Base-by-base conservation (phyloP, 1,140 invertebrate genomes). In the Propsilocerus akamusi region DNA sequence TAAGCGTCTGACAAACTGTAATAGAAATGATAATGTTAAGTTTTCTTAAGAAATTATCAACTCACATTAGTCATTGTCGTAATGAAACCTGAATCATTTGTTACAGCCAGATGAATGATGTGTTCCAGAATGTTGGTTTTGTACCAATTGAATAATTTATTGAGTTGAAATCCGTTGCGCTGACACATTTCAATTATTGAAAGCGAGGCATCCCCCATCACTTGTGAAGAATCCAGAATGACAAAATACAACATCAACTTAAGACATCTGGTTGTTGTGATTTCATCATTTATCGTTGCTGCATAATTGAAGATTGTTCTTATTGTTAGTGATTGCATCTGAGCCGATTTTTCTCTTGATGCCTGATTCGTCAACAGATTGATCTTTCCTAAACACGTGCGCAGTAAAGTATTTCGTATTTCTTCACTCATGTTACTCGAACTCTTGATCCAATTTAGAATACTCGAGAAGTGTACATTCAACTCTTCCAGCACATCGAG, bases 181-280 rank as follows among this genome's bases (percentile, higher is more conserved):
- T 71, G 64, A 22, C 79, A 77, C 34, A 83, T 63, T 57, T 77
- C 72, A 51, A 69, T 68, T 4, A 76, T 67, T 55, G 68, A 76
- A 28, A 77, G 68, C 0, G 73, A 63, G 1, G 72, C 75, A 55
- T 78, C 76, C 30, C 71, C 69, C 1, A 70, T 68, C n/a, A 80
- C 64, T 46, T 70, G 68, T 6, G 78, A 77, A 25, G 71, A 73
- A 2, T 73, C 71, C 57, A 78, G 69, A 58, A 83, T 71, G 53
- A 83, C 71, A 48, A 77, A 75, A 59, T 76, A 75, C 12, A 81
- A 64, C 4, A 75, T 68, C 48, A 80, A 63, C 57, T 77, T 79
- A 28, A 72, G 73, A 53, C 62, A 64, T 5, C 22, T 41, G 4
- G 22, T 5, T 17, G n/a, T n/a, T n/a, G n/a, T n/a, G n/a, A n/a